Conservation (phyloP, 2,888 invertebrate genomes). For the Pyrrhosoma nymphula region DNA sequence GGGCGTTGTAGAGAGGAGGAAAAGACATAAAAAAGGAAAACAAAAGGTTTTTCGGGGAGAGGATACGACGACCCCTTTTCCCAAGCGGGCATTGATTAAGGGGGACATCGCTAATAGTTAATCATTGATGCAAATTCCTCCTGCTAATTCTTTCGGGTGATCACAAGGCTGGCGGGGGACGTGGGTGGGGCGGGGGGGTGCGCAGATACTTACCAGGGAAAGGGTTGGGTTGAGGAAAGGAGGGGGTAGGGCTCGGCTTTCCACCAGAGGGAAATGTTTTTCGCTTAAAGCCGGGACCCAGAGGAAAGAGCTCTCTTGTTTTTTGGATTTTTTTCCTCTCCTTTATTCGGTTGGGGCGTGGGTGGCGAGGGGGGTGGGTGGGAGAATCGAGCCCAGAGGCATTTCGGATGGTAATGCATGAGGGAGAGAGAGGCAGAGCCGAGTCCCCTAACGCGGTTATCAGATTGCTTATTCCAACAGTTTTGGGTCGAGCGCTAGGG, state of each 20-base stretch:
- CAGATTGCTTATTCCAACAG: constrained; percentile 26
- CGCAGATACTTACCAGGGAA: not conserved
- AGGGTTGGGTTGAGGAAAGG: not conserved
- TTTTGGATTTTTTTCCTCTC: not conserved
- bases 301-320: not conserved
- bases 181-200: not conserved
- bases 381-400: not conserved
- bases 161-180: not conserved
- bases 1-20: not conserved
- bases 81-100: constrained; percentile 33
- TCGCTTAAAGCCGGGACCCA: not conserved
- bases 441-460: not conserved
- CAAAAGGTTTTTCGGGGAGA: not conserved
- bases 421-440: not conserved
- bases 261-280: constrained; percentile 2
- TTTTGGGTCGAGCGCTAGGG: not conserved
- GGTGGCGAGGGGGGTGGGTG: not conserved
- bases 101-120: constrained; percentile 45
- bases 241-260: not conserved
- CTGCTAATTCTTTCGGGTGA: constrained; percentile 41
- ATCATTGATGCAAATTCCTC: constrained; percentile 53
- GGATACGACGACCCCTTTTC: not conserved
- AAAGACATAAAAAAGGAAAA: not conserved
- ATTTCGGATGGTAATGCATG: not conserved
- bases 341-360: not conserved